Base-by-base conservation (phyloP, 2,113 vertebrate species). In the Catharus fuscescens region DNA sequence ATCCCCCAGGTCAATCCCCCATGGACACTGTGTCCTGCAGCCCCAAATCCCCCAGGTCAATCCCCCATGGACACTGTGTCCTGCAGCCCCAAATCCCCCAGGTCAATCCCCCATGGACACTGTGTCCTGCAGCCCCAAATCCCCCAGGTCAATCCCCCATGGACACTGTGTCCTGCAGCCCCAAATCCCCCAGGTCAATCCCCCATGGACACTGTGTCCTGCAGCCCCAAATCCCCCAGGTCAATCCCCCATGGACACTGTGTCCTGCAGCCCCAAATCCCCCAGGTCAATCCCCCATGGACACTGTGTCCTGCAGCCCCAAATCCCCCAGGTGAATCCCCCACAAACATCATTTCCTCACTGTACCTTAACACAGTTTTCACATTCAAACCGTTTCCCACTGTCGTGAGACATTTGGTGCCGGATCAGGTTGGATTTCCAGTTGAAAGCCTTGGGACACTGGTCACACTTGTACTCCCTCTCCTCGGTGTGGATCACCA, bases 401-500 rank as follows among this genome's bases (percentile, higher is more conserved):
- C 98, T 99, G 98, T 99, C 99, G 31, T 99, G 99, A 96, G 99
- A 99, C 99, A 99, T 99, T 97, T 99, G 99, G 98, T 99, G 99
- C 73, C 99, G 99, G 89, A 99, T 99, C 98, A 99, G 98, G 98
- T 99, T 99, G 94, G 99, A 99, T 97, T 99, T 99, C 99, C 99
- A 99, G 99, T 99, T 99, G 98, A 99, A 99, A 92, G 99, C 99
- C 98, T 99, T 99, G 92, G 99, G 99, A n/a, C 99, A 99, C 97
- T 99, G 99, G 98, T 99, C 99, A 45, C 99, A 99, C 97, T 99
- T 99, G 98, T 99, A 99, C 95, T 99, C 99, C 18, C 99, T 95
- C 97, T 99, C 99, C 92, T 99, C 99, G 0, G 99, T 99, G 97
- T 99, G 99, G 86, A 99, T 98, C 12, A 99, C 98, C 99, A 99